phyloP scores from a whole-genome alignment of 2,888 invertebrate species.

The Polymixis flavicincta region DNA sequence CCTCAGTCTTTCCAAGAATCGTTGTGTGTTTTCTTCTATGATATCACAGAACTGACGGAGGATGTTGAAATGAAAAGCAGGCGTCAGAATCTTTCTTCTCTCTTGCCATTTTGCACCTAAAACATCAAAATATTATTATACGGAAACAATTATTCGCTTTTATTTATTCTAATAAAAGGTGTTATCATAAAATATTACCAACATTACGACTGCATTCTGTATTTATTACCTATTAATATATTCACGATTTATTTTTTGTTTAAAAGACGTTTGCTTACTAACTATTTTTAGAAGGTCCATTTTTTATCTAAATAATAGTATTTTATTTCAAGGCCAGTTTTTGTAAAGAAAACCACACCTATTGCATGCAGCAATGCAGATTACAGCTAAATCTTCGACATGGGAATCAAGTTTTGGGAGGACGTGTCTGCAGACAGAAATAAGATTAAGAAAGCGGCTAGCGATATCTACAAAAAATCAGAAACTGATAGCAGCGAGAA shows the following conservation, averaged over 20 bases:
- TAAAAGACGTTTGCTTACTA: background rate
- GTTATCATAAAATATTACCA: constrained; percentile 33
- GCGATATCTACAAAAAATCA: too few species aligned
- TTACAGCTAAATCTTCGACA: too few species aligned
- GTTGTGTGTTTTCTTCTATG: constrained; percentile 82
- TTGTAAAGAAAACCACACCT: too few species aligned
- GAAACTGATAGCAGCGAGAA: too few species aligned
- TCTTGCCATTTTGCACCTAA: constrained; percentile 90
- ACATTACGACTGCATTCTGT: constrained; percentile 19
- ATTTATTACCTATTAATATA: constrained; percentile 12
- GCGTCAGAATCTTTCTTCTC: constrained; percentile 92
- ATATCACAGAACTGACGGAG: constrained; percentile 81
- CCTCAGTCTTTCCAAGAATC: constrained; percentile 75
- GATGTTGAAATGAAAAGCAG: constrained; percentile 92
- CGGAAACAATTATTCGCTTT: constrained; percentile 2
- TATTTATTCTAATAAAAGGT: constrained; percentile 5
- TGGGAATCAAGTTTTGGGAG: too few species aligned
- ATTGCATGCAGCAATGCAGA: too few species aligned
- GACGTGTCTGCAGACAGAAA: too few species aligned
- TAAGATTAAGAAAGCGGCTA: too few species aligned
- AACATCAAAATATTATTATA: constrained; percentile 22
- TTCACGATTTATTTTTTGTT: constrained; percentile 1
- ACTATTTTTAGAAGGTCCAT: constrained; percentile 1
- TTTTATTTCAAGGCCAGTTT: constrained; percentile 2
- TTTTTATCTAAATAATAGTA: background rate